Conservation (phyloP, 2,888 invertebrate species). For the Tetramorium bicarinatum region DNA sequence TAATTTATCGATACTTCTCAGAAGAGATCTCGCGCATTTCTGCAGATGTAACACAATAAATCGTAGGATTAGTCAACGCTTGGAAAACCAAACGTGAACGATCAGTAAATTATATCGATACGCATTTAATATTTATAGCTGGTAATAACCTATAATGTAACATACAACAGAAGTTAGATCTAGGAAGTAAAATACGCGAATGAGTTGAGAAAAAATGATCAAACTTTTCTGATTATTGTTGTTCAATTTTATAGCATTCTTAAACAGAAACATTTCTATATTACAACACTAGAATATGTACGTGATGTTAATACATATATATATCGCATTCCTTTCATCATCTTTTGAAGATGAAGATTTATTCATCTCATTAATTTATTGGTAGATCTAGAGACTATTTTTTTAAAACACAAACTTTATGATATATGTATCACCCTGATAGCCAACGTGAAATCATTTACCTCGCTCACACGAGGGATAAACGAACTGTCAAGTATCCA, state of each 20-base stretch:
- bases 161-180: not conserved
- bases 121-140: conserved; percentile 29
- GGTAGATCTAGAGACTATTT: not conserved
- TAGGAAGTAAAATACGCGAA: not conserved
- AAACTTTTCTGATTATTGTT: not conserved
- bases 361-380: not conserved
- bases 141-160: not conserved
- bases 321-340: not conserved
- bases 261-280: not conserved
- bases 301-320: not conserved
- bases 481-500: conserved; percentile 51
- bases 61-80: not conserved
- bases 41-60: not conserved
- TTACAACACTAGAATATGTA: not conserved
- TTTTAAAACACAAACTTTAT: not conserved
- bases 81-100: conserved; percentile 6
- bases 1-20: not conserved
- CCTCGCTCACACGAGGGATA: conserved; percentile 7
- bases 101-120: conserved; percentile 7
- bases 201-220: not conserved
- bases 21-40: not conserved
- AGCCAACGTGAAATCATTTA: conserved; percentile 9
- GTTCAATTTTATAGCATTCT: not conserved
- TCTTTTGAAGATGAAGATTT: not conserved
- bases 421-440: not conserved